Base-by-base conservation (phyloP, 2,888 invertebrate species). In the Tricholauxania praeusta region DNA sequence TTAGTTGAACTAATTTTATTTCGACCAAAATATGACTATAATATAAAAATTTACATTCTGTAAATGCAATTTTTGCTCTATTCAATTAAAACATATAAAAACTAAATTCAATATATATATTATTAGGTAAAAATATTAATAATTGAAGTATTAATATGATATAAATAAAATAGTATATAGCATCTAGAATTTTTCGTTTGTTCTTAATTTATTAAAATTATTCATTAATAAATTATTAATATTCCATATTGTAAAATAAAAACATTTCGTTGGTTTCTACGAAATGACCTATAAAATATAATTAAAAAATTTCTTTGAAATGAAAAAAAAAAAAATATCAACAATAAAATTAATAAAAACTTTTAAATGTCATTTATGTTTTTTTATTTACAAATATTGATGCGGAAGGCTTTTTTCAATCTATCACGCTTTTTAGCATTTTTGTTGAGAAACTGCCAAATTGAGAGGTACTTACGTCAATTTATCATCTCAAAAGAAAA, bases 281-380 rank as follows among this genome's bases (percentile, higher is more conserved):
- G 39, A 39, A 39, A 39, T 39, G 8, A 1, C 39, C 10, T 39
- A 8, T 22, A 69, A 69, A 28, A 19, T 32, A 8, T 7, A 49
- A 28, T 39, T 39, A 39, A 15, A 19, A 47, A 47, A 47, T 63
- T 63, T 17, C 52, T 19, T 67, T 39, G 32, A 69, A 68, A 22
- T 32, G 12, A n/a, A 12, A 10, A 68, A 53, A 59, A 49, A 62
- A 28, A 51, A 51, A n/a, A n/a, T n/a, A 14, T 14, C 14, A 60
- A 12, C 59, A 69, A 69, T 59, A 57, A 52, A 39, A 39, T 55
- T 14, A 70, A 70, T 52, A 67, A 67, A 67, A 67, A 47, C 48
- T 52, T 68, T 68, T 68, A 68, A 68, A 68, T 68, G 68, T 68
- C 59, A 68, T 59, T 49, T 57, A 68, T 57, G 32, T 17, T 12